These are phyloP conservation scores for Resseliella maxima DNA, from an alignment of 2,888 invertebrate species.

Conservation along the genomic window DNA sequence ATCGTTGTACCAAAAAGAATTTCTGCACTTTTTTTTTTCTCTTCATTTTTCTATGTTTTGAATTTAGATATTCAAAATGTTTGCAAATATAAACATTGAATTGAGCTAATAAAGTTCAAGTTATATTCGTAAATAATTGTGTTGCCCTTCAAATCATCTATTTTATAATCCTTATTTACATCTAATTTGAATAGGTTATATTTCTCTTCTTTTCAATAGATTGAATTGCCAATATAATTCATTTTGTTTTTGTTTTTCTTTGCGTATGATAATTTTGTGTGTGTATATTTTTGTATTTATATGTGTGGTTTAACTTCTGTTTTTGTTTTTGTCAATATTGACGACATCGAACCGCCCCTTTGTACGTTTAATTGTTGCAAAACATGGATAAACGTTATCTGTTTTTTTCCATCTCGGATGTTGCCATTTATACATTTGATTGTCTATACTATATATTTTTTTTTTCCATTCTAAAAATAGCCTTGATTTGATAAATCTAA, in stretches of 20 bases:
- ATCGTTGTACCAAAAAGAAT: too few species aligned
- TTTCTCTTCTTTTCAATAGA: not conserved
- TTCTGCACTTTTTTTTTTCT: too few species aligned
- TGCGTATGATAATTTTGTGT: not conserved
- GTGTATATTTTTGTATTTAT: not conserved
- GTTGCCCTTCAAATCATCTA: not conserved
- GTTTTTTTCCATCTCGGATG: not conserved
- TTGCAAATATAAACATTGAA: too few species aligned
- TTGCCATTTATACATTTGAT: not conserved
- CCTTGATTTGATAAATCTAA: slow-evolving; percentile 2
- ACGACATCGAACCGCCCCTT: not conserved
- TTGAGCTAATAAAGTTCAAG: not conserved
- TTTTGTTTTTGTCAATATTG: slow-evolving; percentile 14
- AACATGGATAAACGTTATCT: slow-evolving; percentile 16
- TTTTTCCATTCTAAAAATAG: not conserved
- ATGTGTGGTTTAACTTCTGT: not conserved
- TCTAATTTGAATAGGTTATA: not conserved
- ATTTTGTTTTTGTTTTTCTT: not conserved
- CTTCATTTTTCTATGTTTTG: too few species aligned
- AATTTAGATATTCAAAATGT: too few species aligned
- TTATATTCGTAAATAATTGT: not conserved
- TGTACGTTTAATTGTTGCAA: not conserved
- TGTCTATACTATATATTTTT: not conserved
- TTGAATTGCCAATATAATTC: not conserved
- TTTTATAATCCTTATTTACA: not conserved